Evolutionary conservation across 1,140 invertebrate species (phyloP).

Genomic region (Dysdera silvatica): DNA sequence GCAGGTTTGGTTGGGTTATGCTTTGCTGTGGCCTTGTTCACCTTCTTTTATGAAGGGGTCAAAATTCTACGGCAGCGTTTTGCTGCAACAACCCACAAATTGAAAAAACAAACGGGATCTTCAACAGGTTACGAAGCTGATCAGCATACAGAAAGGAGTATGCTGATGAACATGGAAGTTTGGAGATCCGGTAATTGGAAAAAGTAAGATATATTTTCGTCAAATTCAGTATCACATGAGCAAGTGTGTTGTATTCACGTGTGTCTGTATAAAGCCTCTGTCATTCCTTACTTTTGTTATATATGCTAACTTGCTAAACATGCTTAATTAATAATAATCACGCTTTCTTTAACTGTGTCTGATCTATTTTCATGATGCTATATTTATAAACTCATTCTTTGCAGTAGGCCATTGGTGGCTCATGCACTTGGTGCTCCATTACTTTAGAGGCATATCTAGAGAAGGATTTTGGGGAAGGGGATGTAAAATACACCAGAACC

Average conservation of each 20-base stretch:
- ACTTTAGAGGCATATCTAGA: too few species aligned
- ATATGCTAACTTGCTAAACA: background rate
- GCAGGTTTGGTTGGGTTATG: slow-evolving; percentile 21
- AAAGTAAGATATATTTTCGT: background rate
- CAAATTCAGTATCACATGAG: too few species aligned
- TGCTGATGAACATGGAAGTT: slow-evolving; percentile 20
- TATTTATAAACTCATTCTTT: background rate
- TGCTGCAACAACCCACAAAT: background rate
- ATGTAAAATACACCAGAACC: too few species aligned
- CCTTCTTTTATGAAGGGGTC: slow-evolving; percentile 18
- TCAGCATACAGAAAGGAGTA: slow-evolving; percentile 14
- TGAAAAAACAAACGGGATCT: background rate
- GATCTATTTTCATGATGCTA: background rate
- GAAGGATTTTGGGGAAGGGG: too few species aligned
- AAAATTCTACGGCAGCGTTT: slow-evolving; percentile 16
- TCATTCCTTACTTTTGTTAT: background rate
- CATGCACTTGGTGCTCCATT: too few species aligned
- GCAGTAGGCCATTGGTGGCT: background rate
- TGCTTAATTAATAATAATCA: background rate
- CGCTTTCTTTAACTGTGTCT: background rate
- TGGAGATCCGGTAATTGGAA: slow-evolving; percentile 12
- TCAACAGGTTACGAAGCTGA: background rate
- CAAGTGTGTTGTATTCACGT: too few species aligned
- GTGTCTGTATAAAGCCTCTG: too few species aligned
- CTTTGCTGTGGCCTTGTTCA: slow-evolving; percentile 18